Evolutionary conservation across 2,113 vertebrate species (phyloP).

Genomic region (Tauraco erythrolophus): DNA sequence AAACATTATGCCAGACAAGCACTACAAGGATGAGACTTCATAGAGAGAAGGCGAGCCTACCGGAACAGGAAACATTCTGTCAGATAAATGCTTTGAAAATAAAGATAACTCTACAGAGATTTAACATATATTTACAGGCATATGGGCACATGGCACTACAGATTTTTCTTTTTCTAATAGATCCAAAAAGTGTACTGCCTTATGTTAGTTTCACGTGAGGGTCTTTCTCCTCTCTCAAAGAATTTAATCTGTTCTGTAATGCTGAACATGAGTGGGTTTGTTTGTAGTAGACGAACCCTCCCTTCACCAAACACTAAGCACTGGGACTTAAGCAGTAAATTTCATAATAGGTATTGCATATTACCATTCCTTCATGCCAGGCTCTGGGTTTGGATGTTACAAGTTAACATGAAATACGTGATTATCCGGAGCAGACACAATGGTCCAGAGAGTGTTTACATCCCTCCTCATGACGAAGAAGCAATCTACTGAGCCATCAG

Average conservation of each 20-base stretch:
- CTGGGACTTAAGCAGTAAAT: background rate
- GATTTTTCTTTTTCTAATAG: conserved; percentile 1
- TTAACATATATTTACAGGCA: background rate
- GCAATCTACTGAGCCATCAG: background rate
- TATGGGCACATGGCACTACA: background rate
- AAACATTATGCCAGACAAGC: background rate
- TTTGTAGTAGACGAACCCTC: background rate
- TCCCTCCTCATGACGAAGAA: background rate
- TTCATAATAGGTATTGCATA: background rate
- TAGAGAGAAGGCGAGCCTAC: background rate
- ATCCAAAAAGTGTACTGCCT: background rate
- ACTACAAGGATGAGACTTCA: background rate
- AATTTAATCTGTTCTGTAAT: background rate
- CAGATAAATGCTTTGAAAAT: background rate
- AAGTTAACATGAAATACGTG: background rate
- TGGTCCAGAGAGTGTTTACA: background rate
- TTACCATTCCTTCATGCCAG: background rate
- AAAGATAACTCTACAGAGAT: background rate
- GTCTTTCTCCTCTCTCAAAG: background rate
- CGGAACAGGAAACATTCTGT: background rate
- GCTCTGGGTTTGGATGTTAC: background rate
- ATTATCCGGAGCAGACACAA: background rate
- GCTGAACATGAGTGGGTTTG: background rate
- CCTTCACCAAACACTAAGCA: background rate
- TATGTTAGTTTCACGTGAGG: background rate